Evolutionary conservation across 2,888 invertebrate genomes (phyloP).

Genomic region (Chrysolina americana): DNA sequence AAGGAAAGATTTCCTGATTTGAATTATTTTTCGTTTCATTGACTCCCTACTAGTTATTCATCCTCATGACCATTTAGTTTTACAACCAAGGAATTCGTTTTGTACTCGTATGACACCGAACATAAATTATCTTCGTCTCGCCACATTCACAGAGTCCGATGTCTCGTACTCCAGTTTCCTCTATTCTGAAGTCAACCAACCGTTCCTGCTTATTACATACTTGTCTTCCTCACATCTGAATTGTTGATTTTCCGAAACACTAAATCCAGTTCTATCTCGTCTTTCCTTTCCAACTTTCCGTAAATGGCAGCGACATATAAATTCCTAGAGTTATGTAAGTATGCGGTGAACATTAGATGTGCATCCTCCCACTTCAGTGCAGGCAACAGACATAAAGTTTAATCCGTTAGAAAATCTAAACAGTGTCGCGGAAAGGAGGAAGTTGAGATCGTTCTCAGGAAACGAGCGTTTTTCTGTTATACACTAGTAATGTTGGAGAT

Average conservation of each 20-base stretch:
- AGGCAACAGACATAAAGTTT: conserved; percentile 50
- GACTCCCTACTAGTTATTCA: no score
- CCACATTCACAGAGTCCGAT: background rate
- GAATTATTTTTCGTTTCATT: no score
- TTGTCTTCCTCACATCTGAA: conserved; percentile 27
- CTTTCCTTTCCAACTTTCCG: conserved; percentile 31
- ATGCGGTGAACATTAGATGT: conserved; percentile 45
- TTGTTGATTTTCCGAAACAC: conserved; percentile 37
- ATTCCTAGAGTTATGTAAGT: conserved; percentile 43
- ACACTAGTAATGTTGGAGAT: background rate
- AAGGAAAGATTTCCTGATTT: no score
- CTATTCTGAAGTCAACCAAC: background rate
- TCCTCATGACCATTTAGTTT: no score
- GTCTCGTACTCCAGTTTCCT: conserved; percentile 3
- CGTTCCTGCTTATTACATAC: conserved; percentile 17
- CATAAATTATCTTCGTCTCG: background rate
- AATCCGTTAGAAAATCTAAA: conserved; percentile 53
- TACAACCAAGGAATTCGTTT: no score
- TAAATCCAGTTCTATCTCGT: conserved; percentile 33
- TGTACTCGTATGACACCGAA: no score
- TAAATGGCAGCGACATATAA: conserved; percentile 40
- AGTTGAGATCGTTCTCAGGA: background rate
- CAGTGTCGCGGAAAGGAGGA: conserved; percentile 36
- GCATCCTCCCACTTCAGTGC: conserved; percentile 40
- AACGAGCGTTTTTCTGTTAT: background rate